Base-by-base conservation (phyloP, 2,888 invertebrate genomes). In the Papilio gigon region DNA sequence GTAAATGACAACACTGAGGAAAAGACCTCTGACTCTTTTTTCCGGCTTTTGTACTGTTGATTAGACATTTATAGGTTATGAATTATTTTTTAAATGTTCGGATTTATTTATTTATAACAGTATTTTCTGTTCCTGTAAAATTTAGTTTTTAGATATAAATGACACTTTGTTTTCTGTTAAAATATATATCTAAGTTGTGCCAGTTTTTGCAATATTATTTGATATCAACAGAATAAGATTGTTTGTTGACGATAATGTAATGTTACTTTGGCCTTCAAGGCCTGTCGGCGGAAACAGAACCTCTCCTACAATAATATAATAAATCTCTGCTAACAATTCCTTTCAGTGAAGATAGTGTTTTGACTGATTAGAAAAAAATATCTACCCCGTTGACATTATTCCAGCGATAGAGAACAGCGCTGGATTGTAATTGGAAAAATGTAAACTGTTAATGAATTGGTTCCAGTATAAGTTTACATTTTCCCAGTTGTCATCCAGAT, bases 221-320 rank as follows among this genome's bases (percentile, higher is more conserved):
- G 25, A 50, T 25, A 50, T 2, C n/a, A 27, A 25, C 47, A 47
- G 22, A 47, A 47, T 50, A 27, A 25, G 20, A 1, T 27, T 25
- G 27, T 50, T 27, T 50, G 50, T 50, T 12, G 27, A 27, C 25
- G 8, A 50, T 50, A 27, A 53, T n/a, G n/a, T 50, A 27, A 27
- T 53, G 8, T 53, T 27, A 53, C 14, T 53, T 53, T n/a, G 53
- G n/a, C 22, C 50, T 50, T 53, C 53, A 14, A 53, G 27, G 22
- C 20, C 27, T 53, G 27, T 20, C 53, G 9, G 2, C 2, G 53
- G 53, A 27, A 53, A n/a, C 8, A 8, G 27, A 53, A 53, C 53
- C 14, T 53, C 27, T 53, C 53, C 27, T 14, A 53, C 14, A 27
- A 27, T 27, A 53, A 2, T 53, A 53, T 53, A 53, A n/a, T 40